phyloP scores from a whole-genome alignment of 2,797 vertebrate species.

The Urosaurus nigricauda region DNA sequence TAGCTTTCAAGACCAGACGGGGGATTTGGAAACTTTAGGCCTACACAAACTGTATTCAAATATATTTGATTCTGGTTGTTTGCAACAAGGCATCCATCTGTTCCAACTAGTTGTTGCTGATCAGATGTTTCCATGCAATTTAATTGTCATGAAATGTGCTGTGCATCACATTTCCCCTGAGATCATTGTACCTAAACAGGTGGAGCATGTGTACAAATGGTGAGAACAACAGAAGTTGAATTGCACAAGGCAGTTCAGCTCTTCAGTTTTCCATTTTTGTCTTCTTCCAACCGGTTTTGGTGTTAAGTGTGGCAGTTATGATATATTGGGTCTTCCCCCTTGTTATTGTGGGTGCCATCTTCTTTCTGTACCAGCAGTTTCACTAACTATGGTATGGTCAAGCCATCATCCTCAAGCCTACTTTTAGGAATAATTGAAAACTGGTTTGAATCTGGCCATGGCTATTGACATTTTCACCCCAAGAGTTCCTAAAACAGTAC shows the following conservation, averaged over 20 bases:
- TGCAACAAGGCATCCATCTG: not conserved
- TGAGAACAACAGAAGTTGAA: not conserved
- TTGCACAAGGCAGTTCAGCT: not conserved
- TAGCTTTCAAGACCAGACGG: too few relatives aligned
- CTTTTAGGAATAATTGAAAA: not conserved
- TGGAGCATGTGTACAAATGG: not conserved
- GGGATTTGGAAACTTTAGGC: too few relatives aligned
- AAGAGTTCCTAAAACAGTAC: not conserved
- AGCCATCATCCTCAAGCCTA: not conserved
- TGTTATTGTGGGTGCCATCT: not conserved
- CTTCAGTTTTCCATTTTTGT: not conserved
- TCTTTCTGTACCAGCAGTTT: not conserved
- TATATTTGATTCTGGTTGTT: not conserved
- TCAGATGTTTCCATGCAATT: constrained; percentile 8
- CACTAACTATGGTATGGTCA: not conserved
- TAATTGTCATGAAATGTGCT: constrained; percentile 16
- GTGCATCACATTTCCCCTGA: not conserved
- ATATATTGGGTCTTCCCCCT: not conserved
- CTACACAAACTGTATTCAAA: accelerated
- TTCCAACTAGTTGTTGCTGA: not conserved
- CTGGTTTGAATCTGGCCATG: not conserved
- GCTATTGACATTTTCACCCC: not conserved
- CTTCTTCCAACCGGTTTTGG: not conserved
- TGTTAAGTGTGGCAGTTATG: not conserved
- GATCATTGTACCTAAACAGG: not conserved